Base-by-base conservation (phyloP, 2,113 vertebrate genomes). In the Aspiorhynchus laticeps region DNA sequence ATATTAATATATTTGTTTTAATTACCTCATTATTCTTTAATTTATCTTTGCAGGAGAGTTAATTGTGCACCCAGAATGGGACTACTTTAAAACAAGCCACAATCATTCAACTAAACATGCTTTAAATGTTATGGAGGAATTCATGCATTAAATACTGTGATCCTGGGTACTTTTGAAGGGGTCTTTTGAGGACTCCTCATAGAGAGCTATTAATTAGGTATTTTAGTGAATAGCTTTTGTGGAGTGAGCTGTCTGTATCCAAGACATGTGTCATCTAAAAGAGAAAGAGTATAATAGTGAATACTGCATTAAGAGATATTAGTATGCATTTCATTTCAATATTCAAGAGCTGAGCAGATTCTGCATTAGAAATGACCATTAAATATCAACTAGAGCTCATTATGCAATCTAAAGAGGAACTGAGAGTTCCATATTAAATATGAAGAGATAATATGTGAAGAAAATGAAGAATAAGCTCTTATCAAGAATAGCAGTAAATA, bases 121-220 rank as follows among this genome's bases (percentile, higher is more conserved):
- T 33, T 69, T 69, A 69, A 67, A 69, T 31, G n/a, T 26, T 10
- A 61, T 26, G 9, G 59, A 61, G 59, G 24, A 61, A n/a, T n/a
- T 61, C 24, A n/a, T 61, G 59, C 7, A 61, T 15, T 61, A 61
- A 24, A 61, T 8, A n/a, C 7, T n/a, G 59, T 61, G 24, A 61
- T 61, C 24, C 59, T n/a, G 14, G n/a, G 28, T 28, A 26, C 65
- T 31, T 67, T 67, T 28, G n/a, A 69, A 69, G 1, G 38, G 41
- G 53, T 61, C 48, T 75, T 56, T 5, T 9, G 31, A 56, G 7
- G 5, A 74, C 6, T 17, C 5, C 31, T 75, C 1, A 43, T 43
- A 48, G 33, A 75, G 24, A 85, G 48, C 38, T 24, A 85, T 59
- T 83, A 12, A 84, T 43, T 59, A 75, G 31, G 71, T 76, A 36